Evolutionary conservation across 2,113 vertebrate genomes (phyloP).

Genomic region (Chunga burmeisteri): DNA sequence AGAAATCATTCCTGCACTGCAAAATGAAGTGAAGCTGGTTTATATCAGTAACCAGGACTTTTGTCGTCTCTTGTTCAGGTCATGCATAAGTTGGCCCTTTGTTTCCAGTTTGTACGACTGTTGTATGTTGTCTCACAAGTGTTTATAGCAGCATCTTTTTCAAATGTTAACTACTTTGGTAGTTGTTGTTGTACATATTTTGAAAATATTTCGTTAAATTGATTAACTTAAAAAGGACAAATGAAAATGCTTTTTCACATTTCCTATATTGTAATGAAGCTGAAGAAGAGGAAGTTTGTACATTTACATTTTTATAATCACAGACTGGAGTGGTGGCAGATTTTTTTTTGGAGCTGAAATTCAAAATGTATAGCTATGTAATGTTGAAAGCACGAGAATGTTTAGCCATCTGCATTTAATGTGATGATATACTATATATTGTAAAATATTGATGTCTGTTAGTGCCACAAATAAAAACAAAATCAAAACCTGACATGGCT

Average conservation of each 20-base stretch:
- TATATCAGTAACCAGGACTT: neutral
- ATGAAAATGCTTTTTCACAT: slow-evolving; percentile 35
- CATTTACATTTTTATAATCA: slow-evolving; percentile 37
- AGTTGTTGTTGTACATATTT: slow-evolving; percentile 39
- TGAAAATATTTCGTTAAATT: slow-evolving; percentile 27
- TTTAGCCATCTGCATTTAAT: slow-evolving; percentile 33
- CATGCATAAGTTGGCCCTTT: neutral
- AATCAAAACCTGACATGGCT: neutral
- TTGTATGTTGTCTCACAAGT: neutral
- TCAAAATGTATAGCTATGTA: slow-evolving; percentile 1
- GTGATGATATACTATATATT: slow-evolving; percentile 31
- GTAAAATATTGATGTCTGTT: slow-evolving; percentile 62
- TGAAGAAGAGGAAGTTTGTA: slow-evolving; percentile 38
- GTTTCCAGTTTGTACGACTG: neutral
- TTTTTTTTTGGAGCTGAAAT: neutral
- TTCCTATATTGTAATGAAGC: slow-evolving; percentile 9
- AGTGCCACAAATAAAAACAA: slow-evolving; percentile 77
- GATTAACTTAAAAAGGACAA: slow-evolving; percentile 39
- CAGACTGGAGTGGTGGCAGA: neutral
- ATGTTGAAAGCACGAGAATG: neutral
- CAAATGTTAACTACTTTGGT: neutral
- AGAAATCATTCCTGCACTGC: neutral
- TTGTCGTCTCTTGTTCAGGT: neutral
- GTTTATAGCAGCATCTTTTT: slow-evolving; percentile 33
- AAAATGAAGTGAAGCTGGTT: neutral